Percentiles rank a stretch among this genome's conserved stretches.
Evolutionary conservation across 2,888 invertebrate species (phyloP).

Genomic region (Dichetophora obliterata): DNA sequence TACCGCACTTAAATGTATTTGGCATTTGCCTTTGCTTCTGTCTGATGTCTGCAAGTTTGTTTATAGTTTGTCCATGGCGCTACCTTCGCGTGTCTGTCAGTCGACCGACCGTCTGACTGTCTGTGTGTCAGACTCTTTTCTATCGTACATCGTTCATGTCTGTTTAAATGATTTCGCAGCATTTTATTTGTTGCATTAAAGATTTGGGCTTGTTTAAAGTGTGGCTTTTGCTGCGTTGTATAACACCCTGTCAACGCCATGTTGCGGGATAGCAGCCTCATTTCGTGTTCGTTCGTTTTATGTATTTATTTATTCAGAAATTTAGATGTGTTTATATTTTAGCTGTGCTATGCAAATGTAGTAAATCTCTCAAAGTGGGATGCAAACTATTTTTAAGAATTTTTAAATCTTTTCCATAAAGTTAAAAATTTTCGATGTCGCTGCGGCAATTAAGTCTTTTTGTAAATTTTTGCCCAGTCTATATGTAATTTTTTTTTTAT

Average conservation of each 20-base stretch:
- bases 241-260: not conserved
- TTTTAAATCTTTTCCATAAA: no score
- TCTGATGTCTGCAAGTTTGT: conserved; percentile 9
- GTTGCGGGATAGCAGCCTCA: no score
- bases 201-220: conserved; percentile 6
- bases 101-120: not conserved
- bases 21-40: conserved; percentile 14
- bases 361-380: no score
- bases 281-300: no score
- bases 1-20: conserved; percentile 39
- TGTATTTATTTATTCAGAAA: no score
- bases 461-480: no score
- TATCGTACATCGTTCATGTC: not conserved
- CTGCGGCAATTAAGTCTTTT: no score
- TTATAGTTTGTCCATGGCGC: no score
- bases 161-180: not conserved
- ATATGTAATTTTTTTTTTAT: not conserved
- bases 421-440: no score
- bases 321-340: no score
- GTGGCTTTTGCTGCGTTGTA: not conserved
- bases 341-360: no score
- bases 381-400: no score
- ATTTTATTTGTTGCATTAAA: not conserved
- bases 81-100: not conserved
- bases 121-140: not conserved